A percentile compares a stretch with the other conserved stretches of the same genome.
phyloP scores from a whole-genome alignment of 2,113 vertebrate species.

The Xerus inauris region DNA sequence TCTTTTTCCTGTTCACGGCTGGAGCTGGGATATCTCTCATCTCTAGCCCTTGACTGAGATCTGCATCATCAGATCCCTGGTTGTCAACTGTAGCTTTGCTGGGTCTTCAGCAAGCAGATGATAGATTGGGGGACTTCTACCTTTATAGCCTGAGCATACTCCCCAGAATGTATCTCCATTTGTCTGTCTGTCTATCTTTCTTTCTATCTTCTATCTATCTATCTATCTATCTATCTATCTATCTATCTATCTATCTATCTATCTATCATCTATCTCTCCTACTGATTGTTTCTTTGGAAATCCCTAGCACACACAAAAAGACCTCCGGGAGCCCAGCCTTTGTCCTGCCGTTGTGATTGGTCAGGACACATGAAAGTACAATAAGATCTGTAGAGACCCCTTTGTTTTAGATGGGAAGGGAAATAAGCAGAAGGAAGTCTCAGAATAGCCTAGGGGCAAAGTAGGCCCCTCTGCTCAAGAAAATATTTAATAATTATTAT shows the following conservation, averaged over 20 bases:
- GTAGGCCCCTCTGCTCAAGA: neutral
- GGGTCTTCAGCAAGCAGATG: neutral
- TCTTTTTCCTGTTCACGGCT: neutral
- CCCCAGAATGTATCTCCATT: neutral
- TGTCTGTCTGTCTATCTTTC: neutral
- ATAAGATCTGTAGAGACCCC: neutral
- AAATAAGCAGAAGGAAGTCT: neutral
- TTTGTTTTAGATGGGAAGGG: neutral
- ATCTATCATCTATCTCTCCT: neutral
- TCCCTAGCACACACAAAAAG: neutral
- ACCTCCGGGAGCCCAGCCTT: neutral
- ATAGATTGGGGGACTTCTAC: neutral
- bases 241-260: neutral
- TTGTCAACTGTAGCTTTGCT: neutral
- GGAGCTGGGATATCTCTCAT: neutral
- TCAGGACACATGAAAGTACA: neutral
- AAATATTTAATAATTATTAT: no score
- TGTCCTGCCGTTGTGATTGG: neutral
- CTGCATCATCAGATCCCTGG: neutral
- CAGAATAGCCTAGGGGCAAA: neutral
- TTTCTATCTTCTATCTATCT: no score
- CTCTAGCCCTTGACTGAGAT: neutral
- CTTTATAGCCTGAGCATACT: neutral
- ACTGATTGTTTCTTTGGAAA: neutral
- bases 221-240: neutral